A percentile compares a stretch with the other conserved stretches of the same genome.
These are phyloP conservation scores for Arenaria interpres DNA, from an alignment of 2,113 vertebrate genomes.

Conservation along the genomic window DNA sequence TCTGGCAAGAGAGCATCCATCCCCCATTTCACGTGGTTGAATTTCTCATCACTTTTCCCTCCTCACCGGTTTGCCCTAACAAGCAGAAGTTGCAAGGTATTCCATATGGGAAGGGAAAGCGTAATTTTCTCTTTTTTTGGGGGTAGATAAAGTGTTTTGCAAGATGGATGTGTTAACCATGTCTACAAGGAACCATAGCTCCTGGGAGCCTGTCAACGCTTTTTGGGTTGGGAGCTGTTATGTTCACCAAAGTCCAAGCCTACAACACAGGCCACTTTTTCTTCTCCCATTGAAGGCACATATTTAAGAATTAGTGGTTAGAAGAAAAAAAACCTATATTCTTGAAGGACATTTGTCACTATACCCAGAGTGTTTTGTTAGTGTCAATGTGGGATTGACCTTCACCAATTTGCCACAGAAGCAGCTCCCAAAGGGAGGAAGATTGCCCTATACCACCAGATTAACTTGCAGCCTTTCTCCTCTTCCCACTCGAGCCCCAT, in stretches of 20 bases:
- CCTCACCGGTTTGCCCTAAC: rapidly evolving
- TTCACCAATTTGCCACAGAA: not conserved
- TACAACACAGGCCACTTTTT: not conserved
- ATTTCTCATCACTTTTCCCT: rapidly evolving
- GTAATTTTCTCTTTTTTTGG: not conserved
- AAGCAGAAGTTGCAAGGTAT: not conserved
- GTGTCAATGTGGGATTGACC: not conserved
- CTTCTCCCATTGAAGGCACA: not conserved
- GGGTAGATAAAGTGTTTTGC: not conserved
- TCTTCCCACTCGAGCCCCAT: not conserved
- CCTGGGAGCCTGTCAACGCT: not conserved
- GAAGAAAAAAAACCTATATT: not conserved
- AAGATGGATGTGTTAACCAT: not conserved
- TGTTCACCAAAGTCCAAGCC: not conserved
- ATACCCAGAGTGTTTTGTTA: not conserved
- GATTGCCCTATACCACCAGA: not conserved
- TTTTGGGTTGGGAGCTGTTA: not conserved
- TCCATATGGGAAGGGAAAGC: not conserved
- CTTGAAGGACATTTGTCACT: not conserved
- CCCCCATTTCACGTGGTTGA: not conserved
- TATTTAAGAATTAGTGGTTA: not conserved
- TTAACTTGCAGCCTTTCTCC: not conserved
- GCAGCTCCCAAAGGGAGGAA: not conserved
- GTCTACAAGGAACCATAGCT: not conserved
- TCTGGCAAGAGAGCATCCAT: not conserved